Conservation (phyloP, 2,888 invertebrate species). For the Cheilosia vulpina region DNA sequence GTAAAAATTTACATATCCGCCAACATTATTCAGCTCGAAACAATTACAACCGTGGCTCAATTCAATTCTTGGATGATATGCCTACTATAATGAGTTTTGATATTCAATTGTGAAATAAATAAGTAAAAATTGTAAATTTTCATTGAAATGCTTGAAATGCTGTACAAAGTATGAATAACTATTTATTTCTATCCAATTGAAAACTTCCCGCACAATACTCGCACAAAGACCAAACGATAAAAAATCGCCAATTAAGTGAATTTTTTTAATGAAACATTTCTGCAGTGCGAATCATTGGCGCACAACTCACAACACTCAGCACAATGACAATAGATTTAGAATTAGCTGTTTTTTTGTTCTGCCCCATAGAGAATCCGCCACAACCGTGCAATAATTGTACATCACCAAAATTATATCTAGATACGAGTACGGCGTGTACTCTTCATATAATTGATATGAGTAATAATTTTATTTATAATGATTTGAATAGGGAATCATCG, state of each 20-base stretch:
- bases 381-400: background rate
- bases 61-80: too few relatives aligned
- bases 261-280: slow-evolving; percentile 38
- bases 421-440: slow-evolving; percentile 24
- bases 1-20: too few relatives aligned
- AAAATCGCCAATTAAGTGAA: slow-evolving; percentile 61
- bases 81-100: too few relatives aligned
- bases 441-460: slow-evolving; percentile 48
- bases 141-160: too few relatives aligned
- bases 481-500: slow-evolving; percentile 37
- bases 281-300: slow-evolving; percentile 17
- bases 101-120: too few relatives aligned
- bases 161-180: too few relatives aligned
- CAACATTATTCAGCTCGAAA: too few relatives aligned
- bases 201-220: slow-evolving; percentile 18
- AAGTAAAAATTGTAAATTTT: too few relatives aligned
- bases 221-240: slow-evolving; percentile 8
- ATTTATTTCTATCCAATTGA: background rate
- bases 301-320: slow-evolving; percentile 1
- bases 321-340: slow-evolving; percentile 12
- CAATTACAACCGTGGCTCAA: too few relatives aligned
- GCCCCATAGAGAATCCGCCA: too few relatives aligned
- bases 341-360: background rate
- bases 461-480: slow-evolving; percentile 49
- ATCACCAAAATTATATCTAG: slow-evolving; percentile 14